Evolutionary conservation across 2,113 vertebrate genomes (phyloP), one percentile per base, ranked within the genome.

Genomic region (Hypanus sabinus): DNA sequence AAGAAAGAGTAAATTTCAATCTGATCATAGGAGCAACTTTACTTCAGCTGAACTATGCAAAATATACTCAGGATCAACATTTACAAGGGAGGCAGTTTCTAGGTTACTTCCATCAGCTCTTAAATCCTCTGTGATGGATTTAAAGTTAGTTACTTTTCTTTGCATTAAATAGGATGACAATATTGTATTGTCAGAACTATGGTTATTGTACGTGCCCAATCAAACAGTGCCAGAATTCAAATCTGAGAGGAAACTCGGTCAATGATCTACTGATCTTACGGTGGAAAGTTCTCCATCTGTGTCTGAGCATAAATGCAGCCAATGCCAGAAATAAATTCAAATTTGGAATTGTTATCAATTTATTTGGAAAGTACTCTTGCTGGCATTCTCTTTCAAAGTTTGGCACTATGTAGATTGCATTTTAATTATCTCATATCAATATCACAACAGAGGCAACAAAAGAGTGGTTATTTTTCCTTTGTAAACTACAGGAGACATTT

Each of bases 41-140:
- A 96, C 96, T 97, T 97, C 96, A 96, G 96, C 96, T 95, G 96
- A 97, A 96, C 96, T 96, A 95, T 96, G 96, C 96, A 97, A 97
- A 97, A 97, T 97, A 96, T 95, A 95, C 95, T 95, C 95, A 96
- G 96, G 57, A 65, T 65, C 55, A 60, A 65, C 85, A 5, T 88
- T 57, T 65, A 57, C 27, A 4, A 65, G 27, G 55, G 83, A 62
- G 95, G 95, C 95, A 97, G 95, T 95, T 97, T 95, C 95, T 96
- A 96, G 97, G 96, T 27, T 96, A 96, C 96, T 97, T 97, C 96
- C 96, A 96, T 96, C 96, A 97, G 96, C 96, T 96, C 96, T 95
- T 96, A 97, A 97, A 97, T 97, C 96, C 96, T 96, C 94, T 96
- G 95, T 94, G 90, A 94, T 95, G 95, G 96, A 95, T 96, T 96